phyloP scores from a whole-genome alignment of 2,113 vertebrate genomes.

The Ammodytes dubius region DNA sequence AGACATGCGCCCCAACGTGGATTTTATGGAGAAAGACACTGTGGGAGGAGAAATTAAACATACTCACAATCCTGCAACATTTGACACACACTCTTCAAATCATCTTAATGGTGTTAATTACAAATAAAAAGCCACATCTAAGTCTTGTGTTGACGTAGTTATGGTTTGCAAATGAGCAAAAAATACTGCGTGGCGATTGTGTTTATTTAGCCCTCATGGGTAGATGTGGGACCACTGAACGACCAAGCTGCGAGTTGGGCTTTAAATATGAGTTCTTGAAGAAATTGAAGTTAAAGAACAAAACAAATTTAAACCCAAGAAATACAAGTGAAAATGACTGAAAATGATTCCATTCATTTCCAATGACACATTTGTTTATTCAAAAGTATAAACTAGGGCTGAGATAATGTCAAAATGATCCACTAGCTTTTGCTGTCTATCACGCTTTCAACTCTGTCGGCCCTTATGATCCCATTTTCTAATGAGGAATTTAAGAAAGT shows the following conservation, averaged over 20 bases:
- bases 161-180: constrained; percentile 60
- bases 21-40: constrained; percentile 71
- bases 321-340: no score
- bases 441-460: constrained; percentile 13
- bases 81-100: constrained; percentile 66
- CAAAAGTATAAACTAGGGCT: background rate
- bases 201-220: constrained; percentile 14
- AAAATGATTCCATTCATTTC: background rate
- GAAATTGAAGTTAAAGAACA: no score
- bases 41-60: constrained; percentile 73
- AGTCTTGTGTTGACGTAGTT: constrained; percentile 67
- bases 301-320: no score
- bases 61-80: constrained; percentile 70
- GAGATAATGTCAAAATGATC: constrained; percentile 19
- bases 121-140: constrained; percentile 73
- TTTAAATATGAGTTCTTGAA: no score
- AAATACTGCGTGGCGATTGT: constrained; percentile 29
- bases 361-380: constrained; percentile 10
- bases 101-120: constrained; percentile 79
- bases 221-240: background rate
- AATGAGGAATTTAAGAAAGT: constrained; percentile 9
- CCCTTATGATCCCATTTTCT: constrained; percentile 2
- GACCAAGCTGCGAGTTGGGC: background rate
- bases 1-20: constrained; percentile 59
- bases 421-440: background rate